A percentile compares a stretch with the other conserved stretches of the same genome.
phyloP scores from a whole-genome alignment of 2,888 invertebrate species.

The Stramonita haemastoma region DNA sequence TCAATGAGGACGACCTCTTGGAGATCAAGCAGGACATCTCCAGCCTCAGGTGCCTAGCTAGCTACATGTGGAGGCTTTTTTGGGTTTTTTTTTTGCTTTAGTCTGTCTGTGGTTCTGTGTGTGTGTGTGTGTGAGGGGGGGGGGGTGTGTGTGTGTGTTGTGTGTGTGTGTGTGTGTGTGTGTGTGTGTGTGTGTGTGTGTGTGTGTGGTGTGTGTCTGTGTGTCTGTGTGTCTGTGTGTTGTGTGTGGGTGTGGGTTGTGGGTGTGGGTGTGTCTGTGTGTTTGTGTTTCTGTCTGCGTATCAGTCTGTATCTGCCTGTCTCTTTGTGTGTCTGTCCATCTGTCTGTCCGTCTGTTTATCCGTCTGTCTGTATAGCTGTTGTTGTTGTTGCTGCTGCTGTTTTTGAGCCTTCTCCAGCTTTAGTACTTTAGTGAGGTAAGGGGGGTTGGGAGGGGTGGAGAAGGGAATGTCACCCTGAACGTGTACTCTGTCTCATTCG shows the following conservation, averaged over 20 bases:
- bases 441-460: too few relatives aligned
- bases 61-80: too few relatives aligned
- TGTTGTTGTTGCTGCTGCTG: too few relatives aligned
- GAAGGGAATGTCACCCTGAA: too few relatives aligned
- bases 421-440: too few relatives aligned
- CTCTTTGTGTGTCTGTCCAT: slow-evolving; percentile 7
- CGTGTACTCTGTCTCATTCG: too few relatives aligned
- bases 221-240: too few relatives aligned
- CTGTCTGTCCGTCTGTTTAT: neutral
- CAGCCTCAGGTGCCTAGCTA: slow-evolving; percentile 78
- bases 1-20: slow-evolving; percentile 81
- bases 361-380: neutral
- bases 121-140: too few relatives aligned
- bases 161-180: slow-evolving; percentile 12
- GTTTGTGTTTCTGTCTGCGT: neutral
- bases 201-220: too few relatives aligned
- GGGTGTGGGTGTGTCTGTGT: neutral
- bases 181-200: neutral
- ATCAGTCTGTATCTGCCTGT: neutral
- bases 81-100: too few relatives aligned
- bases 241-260: neutral
- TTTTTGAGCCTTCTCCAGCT: too few relatives aligned
- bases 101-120: too few relatives aligned
- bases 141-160: neutral
- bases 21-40: slow-evolving; percentile 82